Conservation (phyloP, 2,888 invertebrate species). For the Allygus modestus region DNA sequence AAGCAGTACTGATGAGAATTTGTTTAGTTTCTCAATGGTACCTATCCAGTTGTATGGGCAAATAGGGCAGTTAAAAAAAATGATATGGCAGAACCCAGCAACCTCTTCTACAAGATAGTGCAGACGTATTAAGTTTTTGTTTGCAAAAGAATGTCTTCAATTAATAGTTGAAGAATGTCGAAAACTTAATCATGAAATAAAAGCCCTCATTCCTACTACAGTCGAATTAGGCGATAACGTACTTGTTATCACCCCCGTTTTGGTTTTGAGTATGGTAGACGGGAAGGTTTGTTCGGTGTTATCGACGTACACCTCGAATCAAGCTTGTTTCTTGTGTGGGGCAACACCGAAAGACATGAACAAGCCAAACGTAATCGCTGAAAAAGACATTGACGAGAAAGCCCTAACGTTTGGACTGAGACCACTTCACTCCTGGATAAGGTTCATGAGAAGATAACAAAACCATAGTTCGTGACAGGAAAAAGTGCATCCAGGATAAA, state of each 20-base stretch:
- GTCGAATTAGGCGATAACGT: neutral
- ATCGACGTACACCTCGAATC: neutral
- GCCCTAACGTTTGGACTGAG: too few species aligned
- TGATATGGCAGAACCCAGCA: conserved; percentile 14
- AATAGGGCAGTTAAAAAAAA: neutral
- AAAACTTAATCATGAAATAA: neutral
- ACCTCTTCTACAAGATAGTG: conserved; percentile 4
- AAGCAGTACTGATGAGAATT: neutral
- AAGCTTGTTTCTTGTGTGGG: too few species aligned
- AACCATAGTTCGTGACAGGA: neutral
- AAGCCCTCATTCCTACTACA: neutral
- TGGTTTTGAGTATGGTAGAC: conserved; percentile 19
- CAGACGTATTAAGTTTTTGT: conserved; percentile 6
- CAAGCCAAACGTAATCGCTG: neutral
- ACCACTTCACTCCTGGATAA: too few species aligned
- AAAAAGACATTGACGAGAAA: too few species aligned
- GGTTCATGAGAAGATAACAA: neutral
- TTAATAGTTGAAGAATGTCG: neutral
- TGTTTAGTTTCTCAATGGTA: conserved; percentile 9
- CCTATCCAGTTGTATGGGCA: neutral
- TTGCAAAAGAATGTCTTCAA: neutral
- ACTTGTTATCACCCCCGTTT: too few species aligned
- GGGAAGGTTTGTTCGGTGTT: neutral
- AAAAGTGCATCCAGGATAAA: neutral
- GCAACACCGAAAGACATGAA: too few species aligned